Conservation (phyloP, 2,888 invertebrate genomes). For the Drosophila paramelanica region DNA sequence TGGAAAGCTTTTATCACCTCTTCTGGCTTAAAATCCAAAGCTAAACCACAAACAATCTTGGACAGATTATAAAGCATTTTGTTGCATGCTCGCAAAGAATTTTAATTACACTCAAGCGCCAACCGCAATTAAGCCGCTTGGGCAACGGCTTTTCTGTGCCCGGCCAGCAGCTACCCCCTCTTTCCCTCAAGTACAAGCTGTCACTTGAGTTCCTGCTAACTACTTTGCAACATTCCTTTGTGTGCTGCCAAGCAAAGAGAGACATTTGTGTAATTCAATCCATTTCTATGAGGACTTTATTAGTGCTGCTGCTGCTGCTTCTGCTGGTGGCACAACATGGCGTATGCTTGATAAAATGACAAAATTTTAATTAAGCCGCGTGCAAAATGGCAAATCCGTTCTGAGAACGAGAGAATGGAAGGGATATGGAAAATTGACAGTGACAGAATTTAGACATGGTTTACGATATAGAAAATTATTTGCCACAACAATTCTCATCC, state of each 20-base stretch:
- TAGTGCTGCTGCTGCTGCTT: background rate
- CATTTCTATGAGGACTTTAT: conserved; percentile 22
- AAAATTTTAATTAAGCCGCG: conserved; percentile 23
- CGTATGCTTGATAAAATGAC: conserved; percentile 32
- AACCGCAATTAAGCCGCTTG: conserved; percentile 53
- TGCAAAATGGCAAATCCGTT: background rate
- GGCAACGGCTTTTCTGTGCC: background rate
- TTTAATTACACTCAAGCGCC: conserved; percentile 31
- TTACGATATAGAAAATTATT: conserved; percentile 16
- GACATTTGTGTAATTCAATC: conserved; percentile 31
- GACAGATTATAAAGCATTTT: conserved; percentile 27
- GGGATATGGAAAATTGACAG: too few relatives aligned
- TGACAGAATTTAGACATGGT: background rate
- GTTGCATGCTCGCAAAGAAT: conserved; percentile 12
- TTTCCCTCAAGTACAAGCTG: background rate
- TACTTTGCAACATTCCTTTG: conserved; percentile 22
- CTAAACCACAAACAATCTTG: conserved; percentile 1
- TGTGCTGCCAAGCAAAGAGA: conserved; percentile 6
- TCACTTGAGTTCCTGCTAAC: conserved; percentile 28
- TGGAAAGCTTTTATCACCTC: background rate
- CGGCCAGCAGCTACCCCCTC: background rate
- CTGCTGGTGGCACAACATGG: conserved; percentile 2
- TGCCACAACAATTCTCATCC: conserved; percentile 17
- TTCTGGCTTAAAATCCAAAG: background rate
- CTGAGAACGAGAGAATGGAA: background rate